These are phyloP conservation scores for Druceiella hillmani DNA, from an alignment of 2,888 invertebrate genomes.

Conservation along the genomic window DNA sequence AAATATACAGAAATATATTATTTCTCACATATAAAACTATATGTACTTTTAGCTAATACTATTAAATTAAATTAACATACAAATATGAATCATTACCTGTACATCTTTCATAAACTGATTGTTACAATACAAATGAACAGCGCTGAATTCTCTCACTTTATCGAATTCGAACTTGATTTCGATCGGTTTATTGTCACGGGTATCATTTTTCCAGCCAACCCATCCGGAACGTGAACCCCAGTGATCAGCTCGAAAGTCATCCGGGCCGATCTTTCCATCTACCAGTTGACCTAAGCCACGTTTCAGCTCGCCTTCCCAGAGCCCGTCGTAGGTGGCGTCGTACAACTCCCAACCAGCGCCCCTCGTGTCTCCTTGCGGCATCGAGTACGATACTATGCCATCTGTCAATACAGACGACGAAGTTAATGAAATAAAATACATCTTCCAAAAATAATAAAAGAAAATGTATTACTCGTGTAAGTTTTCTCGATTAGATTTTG, in stretches of 20 bases:
- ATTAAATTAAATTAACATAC: neutral
- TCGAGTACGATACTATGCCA: slow-evolving; percentile 78
- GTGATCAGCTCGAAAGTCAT: slow-evolving; percentile 61
- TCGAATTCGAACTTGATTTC: slow-evolving; percentile 80
- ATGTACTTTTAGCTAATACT: neutral
- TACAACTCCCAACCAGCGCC: slow-evolving; percentile 76
- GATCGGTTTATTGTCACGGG: slow-evolving; percentile 54
- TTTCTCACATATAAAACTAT: too few relatives aligned
- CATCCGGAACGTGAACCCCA: slow-evolving; percentile 65
- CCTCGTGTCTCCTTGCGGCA: slow-evolving; percentile 82
- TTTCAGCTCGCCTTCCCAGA: slow-evolving; percentile 68
- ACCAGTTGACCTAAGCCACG: slow-evolving; percentile 82
- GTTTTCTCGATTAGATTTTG: too few relatives aligned
- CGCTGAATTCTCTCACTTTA: slow-evolving; percentile 78
- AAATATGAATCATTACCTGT: slow-evolving; percentile 47
- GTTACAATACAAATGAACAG: slow-evolving; percentile 75
- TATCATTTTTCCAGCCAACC: slow-evolving; percentile 88
- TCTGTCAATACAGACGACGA: too few relatives aligned
- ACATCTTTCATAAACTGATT: slow-evolving; percentile 83
- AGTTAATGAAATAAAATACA: too few relatives aligned
- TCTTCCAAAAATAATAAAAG: too few relatives aligned
- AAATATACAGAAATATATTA: too few relatives aligned
- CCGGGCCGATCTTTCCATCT: slow-evolving; percentile 74
- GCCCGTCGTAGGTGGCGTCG: slow-evolving; percentile 82
- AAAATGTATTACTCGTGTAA: too few relatives aligned